Percentiles rank a stretch among this genome's conserved stretches.
Evolutionary conservation across 2,888 invertebrate species (phyloP).

Genomic region (Tipula helvola): DNA sequence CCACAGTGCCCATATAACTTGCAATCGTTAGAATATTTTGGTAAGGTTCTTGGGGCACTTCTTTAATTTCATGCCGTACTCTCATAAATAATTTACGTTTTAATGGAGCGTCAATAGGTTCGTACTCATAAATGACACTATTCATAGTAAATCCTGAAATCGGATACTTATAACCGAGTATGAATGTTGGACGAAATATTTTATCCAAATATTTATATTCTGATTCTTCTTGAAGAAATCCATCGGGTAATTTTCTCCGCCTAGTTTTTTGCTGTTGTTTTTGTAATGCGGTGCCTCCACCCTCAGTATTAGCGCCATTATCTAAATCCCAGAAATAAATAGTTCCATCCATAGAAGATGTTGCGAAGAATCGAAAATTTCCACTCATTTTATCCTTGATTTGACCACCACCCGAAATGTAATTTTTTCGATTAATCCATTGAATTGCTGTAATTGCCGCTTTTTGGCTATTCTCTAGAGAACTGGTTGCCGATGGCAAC

Average conservation of each 20-base stretch:
- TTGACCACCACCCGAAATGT: conserved; percentile 46
- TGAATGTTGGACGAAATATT: conserved; percentile 49
- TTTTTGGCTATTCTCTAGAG: conserved; percentile 47
- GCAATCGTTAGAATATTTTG: conserved; percentile 30
- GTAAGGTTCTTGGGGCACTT: conserved; percentile 11
- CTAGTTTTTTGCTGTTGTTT: conserved; percentile 6
- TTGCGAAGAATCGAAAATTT: conserved; percentile 47
- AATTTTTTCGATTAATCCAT: conserved; percentile 53
- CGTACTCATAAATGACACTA: neutral
- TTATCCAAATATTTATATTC: conserved; percentile 46
- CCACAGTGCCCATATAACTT: conserved; percentile 37
- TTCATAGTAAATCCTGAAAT: neutral
- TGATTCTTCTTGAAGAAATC: conserved; percentile 46
- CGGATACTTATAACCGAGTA: conserved; percentile 21
- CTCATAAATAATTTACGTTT: conserved; percentile 9
- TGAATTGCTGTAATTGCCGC: conserved; percentile 49
- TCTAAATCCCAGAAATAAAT: conserved; percentile 61
- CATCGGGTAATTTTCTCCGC: conserved; percentile 40
- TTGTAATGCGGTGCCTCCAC: neutral
- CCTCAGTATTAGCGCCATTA: neutral
- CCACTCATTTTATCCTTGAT: conserved; percentile 33
- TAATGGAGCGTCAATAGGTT: neutral
- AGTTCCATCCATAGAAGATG: conserved; percentile 52
- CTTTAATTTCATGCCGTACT: conserved; percentile 18
- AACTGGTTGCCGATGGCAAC: conserved; percentile 46